Evolutionary conservation across 2,888 invertebrate species (phyloP), one percentile per base, ranked within the genome.

Genomic region (Protodeltote pygarga): DNA sequence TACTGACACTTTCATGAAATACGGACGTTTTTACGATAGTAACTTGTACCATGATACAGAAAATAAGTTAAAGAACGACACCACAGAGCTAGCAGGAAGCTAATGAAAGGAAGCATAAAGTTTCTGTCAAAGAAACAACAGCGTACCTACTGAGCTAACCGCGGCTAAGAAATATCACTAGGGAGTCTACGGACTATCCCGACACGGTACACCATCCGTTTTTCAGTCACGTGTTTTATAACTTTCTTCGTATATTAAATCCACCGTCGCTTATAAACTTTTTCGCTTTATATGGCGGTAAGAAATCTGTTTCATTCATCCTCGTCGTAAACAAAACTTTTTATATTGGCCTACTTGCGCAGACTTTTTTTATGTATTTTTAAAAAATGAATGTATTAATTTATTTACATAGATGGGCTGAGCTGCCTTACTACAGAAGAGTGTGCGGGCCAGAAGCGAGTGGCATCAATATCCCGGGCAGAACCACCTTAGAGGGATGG

Each of bases 401-500:
- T 29, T n/a, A 29, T 9, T 47, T 41, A 34, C 17, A 33, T 73
- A 92, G 92, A 73, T 91, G 80, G 73, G 81, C 78, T 20, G 92
- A 92, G 5, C 71, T 92, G 10, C 81, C 89, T 0, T 92, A 91
- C 73, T 92, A 92, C 73, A 85, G 83, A 65, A 77, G 86, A 25
- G 83, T 92, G 0, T 89, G 92, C 46, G 90, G 91, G 2, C 85
- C 85, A 0, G 92, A 92, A 45, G 85, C 92, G 0, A 91, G 89
- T 14, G 87, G 91, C 0, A 80, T 81, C 60, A 77, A 81, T 54
- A 78, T 85, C 33, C 81, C 85, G 0, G 91, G 91, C 0, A 86
- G 93, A 35, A 92, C 94, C 5, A 93, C 93, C 2, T 85, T 95
- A 37, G 95, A 95, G 32, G 94, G 95, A 44, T 96, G 95, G 95